These are phyloP conservation scores for Venusia cambrica DNA, from an alignment of 2,888 invertebrate genomes.

Conservation along the genomic window DNA sequence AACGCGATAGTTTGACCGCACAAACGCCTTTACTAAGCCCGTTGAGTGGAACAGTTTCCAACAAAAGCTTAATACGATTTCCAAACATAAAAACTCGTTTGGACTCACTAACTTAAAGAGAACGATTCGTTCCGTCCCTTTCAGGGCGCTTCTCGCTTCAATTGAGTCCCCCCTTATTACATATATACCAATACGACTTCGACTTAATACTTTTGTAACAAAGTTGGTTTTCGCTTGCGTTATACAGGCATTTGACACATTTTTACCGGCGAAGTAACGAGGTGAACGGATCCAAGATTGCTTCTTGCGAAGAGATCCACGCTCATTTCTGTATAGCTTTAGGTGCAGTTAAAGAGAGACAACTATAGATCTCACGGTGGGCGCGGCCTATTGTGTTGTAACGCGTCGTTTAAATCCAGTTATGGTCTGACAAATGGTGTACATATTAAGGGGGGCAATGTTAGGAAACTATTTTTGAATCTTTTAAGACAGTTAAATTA, in stretches of 20 bases:
- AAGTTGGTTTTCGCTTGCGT: slow-evolving; percentile 31
- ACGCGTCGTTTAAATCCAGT: slow-evolving; percentile 78
- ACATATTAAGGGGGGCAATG: slow-evolving; percentile 80
- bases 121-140: slow-evolving; percentile 68
- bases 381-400: slow-evolving; percentile 65
- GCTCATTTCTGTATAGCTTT: slow-evolving; percentile 10
- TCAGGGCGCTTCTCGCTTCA: slow-evolving; percentile 65
- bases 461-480: slow-evolving; percentile 82
- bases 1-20: slow-evolving; percentile 76
- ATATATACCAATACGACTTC: slow-evolving; percentile 32
- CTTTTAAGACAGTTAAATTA: slow-evolving; percentile 82
- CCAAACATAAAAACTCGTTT: slow-evolving; percentile 81
- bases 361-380: slow-evolving; percentile 45
- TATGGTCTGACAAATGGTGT: slow-evolving; percentile 81
- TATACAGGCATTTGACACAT: slow-evolving; percentile 45
- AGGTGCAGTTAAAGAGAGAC: slow-evolving; percentile 41
- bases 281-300: slow-evolving; percentile 59
- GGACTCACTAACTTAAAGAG: slow-evolving; percentile 76
- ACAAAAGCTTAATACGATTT: slow-evolving; percentile 82
- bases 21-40: slow-evolving; percentile 77
- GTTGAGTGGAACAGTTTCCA: slow-evolving; percentile 79
- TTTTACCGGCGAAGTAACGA: slow-evolving; percentile 53
- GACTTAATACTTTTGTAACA: slow-evolving; percentile 21
- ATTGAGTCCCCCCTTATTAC: slow-evolving; percentile 58
- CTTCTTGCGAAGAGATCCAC: slow-evolving; percentile 53